Evolutionary conservation across 2,797 vertebrate genomes (phyloP), one percentile per base, ranked within the genome.

Genomic region (Eulemur coronatus): DNA sequence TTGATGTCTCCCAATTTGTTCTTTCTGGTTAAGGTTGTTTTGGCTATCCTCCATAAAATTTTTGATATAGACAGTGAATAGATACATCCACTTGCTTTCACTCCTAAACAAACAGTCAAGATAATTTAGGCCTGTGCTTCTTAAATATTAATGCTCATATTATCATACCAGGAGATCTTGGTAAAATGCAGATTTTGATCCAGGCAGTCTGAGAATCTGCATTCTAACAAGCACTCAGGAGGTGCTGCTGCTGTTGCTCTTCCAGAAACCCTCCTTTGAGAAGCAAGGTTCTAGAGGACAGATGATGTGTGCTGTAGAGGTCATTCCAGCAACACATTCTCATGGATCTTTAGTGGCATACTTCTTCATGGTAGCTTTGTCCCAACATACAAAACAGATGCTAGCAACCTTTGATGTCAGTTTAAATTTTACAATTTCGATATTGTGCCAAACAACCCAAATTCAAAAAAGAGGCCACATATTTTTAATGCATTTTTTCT

Each of bases 391-490:
- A 38, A 93, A 94, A 88, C 33, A 94, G 28, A 91, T 88, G 76
- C 35, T 41, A 65, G 33, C 4, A 35, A 20, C 22, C 59, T 96
- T 96, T 91, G 69, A 89, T 43, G 24, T 69, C 38, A 20, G 4
- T 48, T 73, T 94, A 85, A 89, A 91, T 89, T 89, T 93, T 84
- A 20, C 65, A 69, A 92, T 80, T 87, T 80, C 18, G 61, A 73
- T 76, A 84, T 59, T 79, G 55, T 85, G 63, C 38, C 78, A 75
- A 76, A 93, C 13, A 94, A 70, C 22, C 43, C 10, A 57, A 41
- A 79, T 76, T 91, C 61, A 91, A 61, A 76, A 50, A 92, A 65
- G 20, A 91, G 4, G 59, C 38, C 61, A 63, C 8, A 70, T 18
- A 52, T 59, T 93, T 50, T 10, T 26, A 61, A 61, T 79, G 1